Conservation (phyloP, 2,888 invertebrate species). For the Andrena camellia region DNA sequence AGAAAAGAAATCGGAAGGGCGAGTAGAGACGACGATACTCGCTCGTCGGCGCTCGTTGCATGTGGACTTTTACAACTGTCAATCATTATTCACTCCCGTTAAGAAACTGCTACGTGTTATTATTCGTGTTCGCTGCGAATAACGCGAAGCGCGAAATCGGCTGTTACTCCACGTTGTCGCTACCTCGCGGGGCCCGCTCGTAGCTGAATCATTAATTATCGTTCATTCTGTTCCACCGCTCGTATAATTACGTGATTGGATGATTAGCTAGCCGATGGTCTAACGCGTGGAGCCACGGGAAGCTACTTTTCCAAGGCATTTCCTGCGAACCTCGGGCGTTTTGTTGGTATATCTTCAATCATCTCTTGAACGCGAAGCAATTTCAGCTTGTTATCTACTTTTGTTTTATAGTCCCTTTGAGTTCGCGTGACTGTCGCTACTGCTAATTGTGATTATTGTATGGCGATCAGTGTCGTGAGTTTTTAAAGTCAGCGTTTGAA, state of each 20-base stretch:
- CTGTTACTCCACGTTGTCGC: conserved; percentile 38
- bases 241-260: conserved; percentile 78
- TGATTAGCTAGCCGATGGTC: conserved; percentile 71
- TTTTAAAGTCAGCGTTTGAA: too few species aligned
- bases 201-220: conserved; percentile 74
- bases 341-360: neutral
- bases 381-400: conserved; percentile 8
- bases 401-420: too few species aligned
- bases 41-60: neutral
- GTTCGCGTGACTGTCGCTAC: too few species aligned
- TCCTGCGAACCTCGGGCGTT: conserved; percentile 33
- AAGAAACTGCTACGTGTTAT: conserved; percentile 38
- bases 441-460: too few species aligned
- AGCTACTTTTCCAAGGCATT: conserved; percentile 46
- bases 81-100: conserved; percentile 45
- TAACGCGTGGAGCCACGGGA: conserved; percentile 27
- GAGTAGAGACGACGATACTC: neutral
- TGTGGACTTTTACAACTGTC: conserved; percentile 14
- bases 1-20: neutral
- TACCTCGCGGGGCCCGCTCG: conserved; percentile 31
- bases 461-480: too few species aligned
- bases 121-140: conserved; percentile 54
- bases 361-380: conserved; percentile 21
- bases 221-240: conserved; percentile 66
- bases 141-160: conserved; percentile 41